Evolutionary conservation across 2,888 invertebrate genomes (phyloP), one percentile per base, ranked within the genome.

Genomic region (Scelioninae gen. 1): DNA sequence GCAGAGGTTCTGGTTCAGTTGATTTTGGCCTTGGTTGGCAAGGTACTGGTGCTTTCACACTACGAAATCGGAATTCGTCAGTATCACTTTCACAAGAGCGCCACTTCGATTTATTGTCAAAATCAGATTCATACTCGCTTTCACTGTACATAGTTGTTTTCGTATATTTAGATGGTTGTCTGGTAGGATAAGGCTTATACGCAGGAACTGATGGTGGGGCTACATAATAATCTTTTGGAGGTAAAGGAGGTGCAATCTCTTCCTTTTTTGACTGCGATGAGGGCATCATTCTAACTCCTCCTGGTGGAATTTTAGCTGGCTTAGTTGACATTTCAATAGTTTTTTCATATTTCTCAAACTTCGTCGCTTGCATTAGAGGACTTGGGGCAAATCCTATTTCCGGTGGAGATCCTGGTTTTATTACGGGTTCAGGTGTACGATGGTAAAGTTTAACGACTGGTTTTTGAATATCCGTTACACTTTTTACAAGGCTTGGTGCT

Each of bases 101-200:
- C 94, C 94, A 95, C 87, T 94, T 95, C 0, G 92, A 86, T 60
- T 88, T 89, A 40, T 89, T 85, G 0, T 93, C 90, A 11, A 93
- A 90, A 85, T 94, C 94, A 78, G 94, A 92, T 90, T 95, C 95
- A 77, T 95, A 95, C 89, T 95, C 95, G 86, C 95, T 95, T 86
- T 95, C 95, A 9, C 86, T 87, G 9, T 87, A 79, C 38, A 94
- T 93, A 83, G 93, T 93, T 9, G 93, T 93, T 87, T 94, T 94
- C 1, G 93, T 90, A 85, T 95, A 93, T 85, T 94, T 95, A 0
- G 94, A 93, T 5, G 94, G 93, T 15, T 88, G 86, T 85, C 86
- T 93, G 0, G 89, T 88, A 93, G 94, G 38, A 38, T 32, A 38
- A 88, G 92, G 85, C 93, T 94, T 85, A 92, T 92, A 74, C 4